Evolutionary conservation across 2,113 vertebrate species (phyloP).

Genomic region (Rhipidura dahli): DNA sequence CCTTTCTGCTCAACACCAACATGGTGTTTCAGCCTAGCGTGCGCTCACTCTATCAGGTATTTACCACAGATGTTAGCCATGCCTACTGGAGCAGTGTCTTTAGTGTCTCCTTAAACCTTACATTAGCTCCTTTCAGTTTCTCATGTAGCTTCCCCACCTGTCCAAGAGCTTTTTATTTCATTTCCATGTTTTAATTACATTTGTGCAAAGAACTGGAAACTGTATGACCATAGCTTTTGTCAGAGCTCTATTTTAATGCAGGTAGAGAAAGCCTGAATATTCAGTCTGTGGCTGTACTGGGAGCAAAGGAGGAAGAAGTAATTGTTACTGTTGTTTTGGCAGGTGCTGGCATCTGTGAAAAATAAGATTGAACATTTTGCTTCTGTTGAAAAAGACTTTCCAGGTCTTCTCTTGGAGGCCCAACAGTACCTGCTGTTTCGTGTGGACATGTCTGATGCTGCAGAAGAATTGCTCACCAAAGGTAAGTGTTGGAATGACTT

Average conservation of each 20-base stretch:
- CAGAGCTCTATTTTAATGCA: background rate
- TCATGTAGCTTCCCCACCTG: background rate
- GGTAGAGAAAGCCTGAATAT: background rate
- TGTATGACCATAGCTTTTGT: background rate
- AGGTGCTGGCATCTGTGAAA: slow-evolving; percentile 95
- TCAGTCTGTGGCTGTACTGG: background rate
- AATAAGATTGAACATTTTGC: slow-evolving; percentile 91
- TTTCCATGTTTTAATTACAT: background rate
- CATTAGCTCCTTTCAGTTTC: background rate
- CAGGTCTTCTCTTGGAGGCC: slow-evolving; percentile 84
- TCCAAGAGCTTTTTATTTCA: background rate
- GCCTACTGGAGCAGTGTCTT: background rate
- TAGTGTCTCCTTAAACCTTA: background rate
- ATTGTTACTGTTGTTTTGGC: slow-evolving; percentile 38
- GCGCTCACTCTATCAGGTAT: slow-evolving; percentile 94
- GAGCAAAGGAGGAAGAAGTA: background rate
- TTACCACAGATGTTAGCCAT: background rate
- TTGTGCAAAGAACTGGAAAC: background rate
- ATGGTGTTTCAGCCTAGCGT: slow-evolving; percentile 96
- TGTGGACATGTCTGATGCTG: slow-evolving; percentile 70
- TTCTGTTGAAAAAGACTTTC: slow-evolving; percentile 83
- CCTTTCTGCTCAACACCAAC: slow-evolving; percentile 97
- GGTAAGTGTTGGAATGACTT: slow-evolving; percentile 48
- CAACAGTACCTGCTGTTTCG: slow-evolving; percentile 91
- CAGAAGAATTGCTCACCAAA: slow-evolving; percentile 56